Evolutionary conservation across 2,888 invertebrate species (phyloP), one percentile per base, ranked within the genome.

Genomic region (Oxytorus armatus): DNA sequence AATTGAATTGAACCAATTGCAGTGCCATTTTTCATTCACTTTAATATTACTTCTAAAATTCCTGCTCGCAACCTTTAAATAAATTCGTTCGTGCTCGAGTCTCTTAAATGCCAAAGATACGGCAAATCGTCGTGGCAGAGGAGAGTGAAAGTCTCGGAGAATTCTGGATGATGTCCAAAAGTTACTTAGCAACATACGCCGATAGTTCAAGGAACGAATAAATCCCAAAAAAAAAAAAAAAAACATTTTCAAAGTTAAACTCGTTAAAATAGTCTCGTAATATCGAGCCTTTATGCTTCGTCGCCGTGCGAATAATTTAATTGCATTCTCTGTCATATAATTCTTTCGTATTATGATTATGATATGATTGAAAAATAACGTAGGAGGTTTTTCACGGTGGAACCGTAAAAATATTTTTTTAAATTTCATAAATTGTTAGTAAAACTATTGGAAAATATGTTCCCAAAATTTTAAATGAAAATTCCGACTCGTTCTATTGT

Each of bases 61-160:
- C 42, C 57, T 69, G 14, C 23, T 16, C 10, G 16, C 16, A 51
- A 39, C 18, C 21, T 44, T 47, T 3, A 7, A 39, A 55, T 55
- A 10, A 21, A 29, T 47, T 4, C 11, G 29, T 8, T 49, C 44
- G 11, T 11, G 3, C 10, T 18, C 23, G n/a, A 0, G 16, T 11
- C 23, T 36, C 21, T 10, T n/a, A 42, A 72, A 61, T 61, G 36
- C 49, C 33, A 51, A 51, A 29, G 66, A 66, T 21, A 18, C 18
- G 51, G 33, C 11, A 21, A 51, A 36, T 53, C 10, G 47, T 29
- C 29, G 49, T 53, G 69, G 69, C 75, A 75, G 76, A 69, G 82
- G 76, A 69, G 82, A 82, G 82, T 80, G 65, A 83, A 55, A 78
- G 82, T 75, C 14, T 29, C n/a, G 7, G 23, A 23, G 7, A 33